phyloP scores from a whole-genome alignment of 2,888 invertebrate species.

The Phyllotreta striolata region DNA sequence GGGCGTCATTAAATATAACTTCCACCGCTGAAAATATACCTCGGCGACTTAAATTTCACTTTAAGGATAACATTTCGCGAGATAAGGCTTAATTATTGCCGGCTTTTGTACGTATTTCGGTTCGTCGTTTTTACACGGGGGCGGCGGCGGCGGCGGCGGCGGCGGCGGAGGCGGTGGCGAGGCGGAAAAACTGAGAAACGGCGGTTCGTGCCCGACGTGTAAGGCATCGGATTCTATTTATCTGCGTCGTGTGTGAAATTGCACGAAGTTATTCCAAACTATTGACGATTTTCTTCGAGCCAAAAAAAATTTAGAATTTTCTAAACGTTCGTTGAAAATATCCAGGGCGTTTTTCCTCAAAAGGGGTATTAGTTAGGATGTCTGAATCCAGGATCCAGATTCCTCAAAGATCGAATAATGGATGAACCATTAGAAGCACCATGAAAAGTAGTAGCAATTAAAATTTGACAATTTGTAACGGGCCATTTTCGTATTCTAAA shows the following conservation, averaged over 20 bases:
- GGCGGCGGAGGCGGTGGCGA: constrained; percentile 9
- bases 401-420: no score
- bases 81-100: constrained; percentile 37
- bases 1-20: constrained; percentile 30
- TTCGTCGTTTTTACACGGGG: constrained; percentile 15
- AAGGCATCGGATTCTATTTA: constrained; percentile 27
- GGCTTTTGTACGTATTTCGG: constrained; percentile 25
- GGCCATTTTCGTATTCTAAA: no score
- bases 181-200: constrained; percentile 23
- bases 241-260: constrained; percentile 5
- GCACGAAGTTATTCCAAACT: not conserved
- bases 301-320: no score
- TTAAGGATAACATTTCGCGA: constrained; percentile 32
- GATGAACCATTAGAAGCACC: no score
- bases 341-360: no score
- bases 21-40: constrained; percentile 29
- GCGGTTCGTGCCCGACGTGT: constrained; percentile 26
- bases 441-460: no score
- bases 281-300: no score
- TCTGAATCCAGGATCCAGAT: no score
- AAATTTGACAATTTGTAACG: no score
- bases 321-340: no score
- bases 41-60: constrained; percentile 36
- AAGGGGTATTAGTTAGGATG: no score
- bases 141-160: constrained; percentile 6